A percentile compares a stretch with the other conserved stretches of the same genome.
Evolutionary conservation across 2,888 invertebrate species (phyloP).

Genomic region (Calliopum simillimum): DNA sequence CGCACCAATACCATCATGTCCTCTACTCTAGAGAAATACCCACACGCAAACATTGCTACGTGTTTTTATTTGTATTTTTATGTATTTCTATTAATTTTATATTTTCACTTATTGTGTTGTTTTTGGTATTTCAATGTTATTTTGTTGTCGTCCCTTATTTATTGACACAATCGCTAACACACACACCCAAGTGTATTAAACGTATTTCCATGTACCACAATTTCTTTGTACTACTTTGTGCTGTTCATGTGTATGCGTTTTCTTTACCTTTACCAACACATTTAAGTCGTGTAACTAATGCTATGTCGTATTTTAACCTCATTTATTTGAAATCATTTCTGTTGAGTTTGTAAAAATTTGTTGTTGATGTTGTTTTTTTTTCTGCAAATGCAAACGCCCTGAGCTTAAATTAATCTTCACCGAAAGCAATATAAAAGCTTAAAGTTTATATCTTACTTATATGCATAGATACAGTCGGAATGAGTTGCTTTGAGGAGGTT

Average conservation of each 20-base stretch:
- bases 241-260: too few species aligned
- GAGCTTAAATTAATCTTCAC: constrained; percentile 7
- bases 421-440: constrained; percentile 12
- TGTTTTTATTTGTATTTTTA: not conserved
- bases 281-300: too few species aligned
- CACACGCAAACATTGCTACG: not conserved
- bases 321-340: constrained; percentile 9
- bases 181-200: too few species aligned
- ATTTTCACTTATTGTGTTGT: constrained; percentile 18
- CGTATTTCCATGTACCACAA: too few species aligned
- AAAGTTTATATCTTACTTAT: not conserved
- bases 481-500: not conserved
- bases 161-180: not conserved
- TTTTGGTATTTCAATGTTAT: constrained; percentile 13
- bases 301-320: not conserved
- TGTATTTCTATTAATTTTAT: constrained; percentile 18
- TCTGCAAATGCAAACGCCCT: not conserved
- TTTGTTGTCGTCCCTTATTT: constrained; percentile 12
- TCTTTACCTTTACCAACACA: too few species aligned
- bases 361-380: not conserved
- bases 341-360: constrained; percentile 4
- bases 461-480: not conserved
- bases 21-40: not conserved
- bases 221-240: too few species aligned
- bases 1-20: too few species aligned